Evolutionary conservation across 2,888 invertebrate species (phyloP), one percentile per base, ranked within the genome.

Genomic region (Cheilosia soror): DNA sequence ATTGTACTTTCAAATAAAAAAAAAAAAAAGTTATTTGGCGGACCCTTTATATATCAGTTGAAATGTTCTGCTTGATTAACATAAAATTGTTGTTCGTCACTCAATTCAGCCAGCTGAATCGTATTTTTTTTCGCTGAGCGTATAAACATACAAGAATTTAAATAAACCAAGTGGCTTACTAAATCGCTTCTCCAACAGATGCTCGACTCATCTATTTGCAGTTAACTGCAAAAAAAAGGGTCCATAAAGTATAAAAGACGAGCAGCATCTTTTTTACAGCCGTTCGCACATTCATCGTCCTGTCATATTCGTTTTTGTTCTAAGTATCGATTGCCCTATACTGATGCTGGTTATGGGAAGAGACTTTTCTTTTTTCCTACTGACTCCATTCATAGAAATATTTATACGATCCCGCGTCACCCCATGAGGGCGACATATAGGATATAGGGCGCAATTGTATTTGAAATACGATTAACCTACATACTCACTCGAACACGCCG

Each of bases 401-500:
- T 11, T 53, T 31, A 29, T 9, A 55, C 13, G 3, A 6, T 9
- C 37, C 13, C 4, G 0, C 11, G 5, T 15, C n/a, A n/a, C n/a
- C 4, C 20, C 13, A 1, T 0, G 57, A n/a, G 37, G 15, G 13
- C 13, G 9, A 20, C 29, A 37, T 11, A 33, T 3, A 20, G 20
- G 20, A 20, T 20, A 58, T 37, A 11, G 40, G 27, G 33, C 42
- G 49, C 66, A 58, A 76, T 68, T 76, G 76, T 76, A 68, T 76
- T 60, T 51, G 25, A 68, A 68, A 68, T 76, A 42, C 76, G 66
- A 76, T 76, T 76, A 76, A 76, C 76, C 76, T 76, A 76, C 51
- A 76, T 76, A 68, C 60, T 27, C 51, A 60, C 7, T 76, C 31
- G 40, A 57, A 65, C 40, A 65, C 47, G 55, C 29, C 57, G 75